Conservation (phyloP, 2,888 invertebrate genomes). For the Empis livida region DNA sequence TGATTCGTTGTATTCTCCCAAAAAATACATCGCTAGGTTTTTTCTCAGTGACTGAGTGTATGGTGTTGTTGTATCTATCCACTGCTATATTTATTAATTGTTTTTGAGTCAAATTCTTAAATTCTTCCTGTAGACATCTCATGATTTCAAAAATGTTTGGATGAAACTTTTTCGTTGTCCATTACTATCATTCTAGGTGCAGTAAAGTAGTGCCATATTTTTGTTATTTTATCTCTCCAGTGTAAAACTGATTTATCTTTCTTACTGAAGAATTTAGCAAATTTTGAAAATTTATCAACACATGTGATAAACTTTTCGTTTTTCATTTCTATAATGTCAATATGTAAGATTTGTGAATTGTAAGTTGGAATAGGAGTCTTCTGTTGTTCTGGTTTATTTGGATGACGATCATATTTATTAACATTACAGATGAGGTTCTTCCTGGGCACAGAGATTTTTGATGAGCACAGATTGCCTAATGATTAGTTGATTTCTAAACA, state of each 20-base stretch:
- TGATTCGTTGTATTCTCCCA: slow-evolving; percentile 1
- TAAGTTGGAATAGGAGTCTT: too few relatives aligned
- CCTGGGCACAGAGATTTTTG: too few relatives aligned
- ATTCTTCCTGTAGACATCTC: neutral
- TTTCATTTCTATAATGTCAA: slow-evolving; percentile 2
- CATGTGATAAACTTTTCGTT: neutral
- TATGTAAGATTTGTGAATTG: slow-evolving; percentile 10
- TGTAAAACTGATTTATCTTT: neutral
- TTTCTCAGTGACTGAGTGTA: slow-evolving; percentile 1
- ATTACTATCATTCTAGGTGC: neutral
- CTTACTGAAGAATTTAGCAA: neutral
- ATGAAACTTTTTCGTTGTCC: neutral
- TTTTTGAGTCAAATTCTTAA: neutral
- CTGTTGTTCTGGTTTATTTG: too few relatives aligned
- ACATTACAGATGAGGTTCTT: too few relatives aligned
- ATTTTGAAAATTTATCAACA: neutral
- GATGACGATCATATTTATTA: too few relatives aligned
- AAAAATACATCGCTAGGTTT: slow-evolving; percentile 7
- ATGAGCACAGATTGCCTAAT: too few relatives aligned
- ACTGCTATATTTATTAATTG: slow-evolving; percentile 4
- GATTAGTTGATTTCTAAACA: too few relatives aligned
- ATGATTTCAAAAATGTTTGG: neutral
- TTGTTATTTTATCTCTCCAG: neutral
- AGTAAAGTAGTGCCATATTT: neutral
- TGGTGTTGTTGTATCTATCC: slow-evolving; percentile 2